These are phyloP conservation scores for Esperia sulphurella DNA, from an alignment of 2,888 invertebrate species.

Conservation along the genomic window DNA sequence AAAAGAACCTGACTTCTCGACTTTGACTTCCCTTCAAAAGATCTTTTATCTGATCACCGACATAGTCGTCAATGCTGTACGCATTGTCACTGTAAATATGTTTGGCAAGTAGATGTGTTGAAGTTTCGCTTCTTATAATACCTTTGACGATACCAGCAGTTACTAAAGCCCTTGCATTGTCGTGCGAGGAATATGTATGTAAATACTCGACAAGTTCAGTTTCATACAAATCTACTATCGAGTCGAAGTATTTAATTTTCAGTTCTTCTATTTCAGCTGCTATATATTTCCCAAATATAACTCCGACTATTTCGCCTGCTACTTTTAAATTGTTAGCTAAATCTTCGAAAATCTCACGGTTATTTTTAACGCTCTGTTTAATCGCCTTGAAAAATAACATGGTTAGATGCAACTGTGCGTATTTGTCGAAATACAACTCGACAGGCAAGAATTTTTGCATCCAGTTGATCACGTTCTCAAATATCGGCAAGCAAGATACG, in stretches of 20 bases:
- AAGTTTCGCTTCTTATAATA: constrained; percentile 4
- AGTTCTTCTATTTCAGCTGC: constrained; percentile 35
- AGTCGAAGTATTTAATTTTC: constrained; percentile 34
- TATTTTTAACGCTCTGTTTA: constrained; percentile 29
- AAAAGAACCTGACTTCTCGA: constrained; percentile 2
- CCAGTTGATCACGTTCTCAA: constrained; percentile 34
- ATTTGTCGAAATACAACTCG: constrained; percentile 34
- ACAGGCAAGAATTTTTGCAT: constrained; percentile 34
- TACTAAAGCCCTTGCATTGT: background rate
- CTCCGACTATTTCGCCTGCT: constrained; percentile 36
- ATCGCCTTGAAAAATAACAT: constrained; percentile 49
- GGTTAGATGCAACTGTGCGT: constrained; percentile 38
- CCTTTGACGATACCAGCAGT: constrained; percentile 3
- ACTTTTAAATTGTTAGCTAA: constrained; percentile 22
- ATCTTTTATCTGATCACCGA: background rate
- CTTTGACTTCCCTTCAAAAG: background rate
- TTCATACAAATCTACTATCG: constrained; percentile 36
- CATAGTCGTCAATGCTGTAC: background rate
- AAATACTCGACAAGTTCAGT: constrained; percentile 25
- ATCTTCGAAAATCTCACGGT: constrained; percentile 33
- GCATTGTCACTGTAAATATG: background rate
- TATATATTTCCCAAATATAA: constrained; percentile 38
- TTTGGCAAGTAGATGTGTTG: background rate
- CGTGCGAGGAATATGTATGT: constrained; percentile 12
- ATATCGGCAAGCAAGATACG: constrained; percentile 34